Evolutionary conservation across 2,113 vertebrate species (phyloP).

Genomic region (Himantopus leucocephalus): DNA sequence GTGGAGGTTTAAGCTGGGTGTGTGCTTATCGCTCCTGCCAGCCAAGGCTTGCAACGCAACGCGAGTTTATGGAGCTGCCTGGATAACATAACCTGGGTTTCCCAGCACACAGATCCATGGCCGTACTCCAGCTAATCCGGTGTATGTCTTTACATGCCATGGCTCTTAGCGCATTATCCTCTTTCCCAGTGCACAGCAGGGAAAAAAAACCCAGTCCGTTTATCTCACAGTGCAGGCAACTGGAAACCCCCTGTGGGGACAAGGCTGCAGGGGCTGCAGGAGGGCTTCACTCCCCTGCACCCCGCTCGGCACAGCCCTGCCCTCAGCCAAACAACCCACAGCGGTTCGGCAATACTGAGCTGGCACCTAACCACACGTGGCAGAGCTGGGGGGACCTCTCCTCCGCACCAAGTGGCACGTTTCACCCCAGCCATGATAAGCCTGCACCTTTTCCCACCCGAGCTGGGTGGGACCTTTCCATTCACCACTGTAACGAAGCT

Average conservation of each 20-base stretch:
- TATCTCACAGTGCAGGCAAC: background rate
- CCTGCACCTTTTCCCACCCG: background rate
- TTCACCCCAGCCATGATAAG: fast-evolving
- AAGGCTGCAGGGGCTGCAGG: background rate
- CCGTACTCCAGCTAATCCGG: background rate
- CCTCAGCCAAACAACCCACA: background rate
- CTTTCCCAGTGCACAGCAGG: background rate
- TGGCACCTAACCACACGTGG: background rate
- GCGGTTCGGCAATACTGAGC: background rate
- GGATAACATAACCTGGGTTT: background rate
- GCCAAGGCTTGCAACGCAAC: background rate
- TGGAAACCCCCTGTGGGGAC: background rate
- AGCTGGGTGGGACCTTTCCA: background rate
- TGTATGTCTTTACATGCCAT: background rate
- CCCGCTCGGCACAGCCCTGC: background rate
- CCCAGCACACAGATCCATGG: background rate
- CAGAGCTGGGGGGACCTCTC: background rate
- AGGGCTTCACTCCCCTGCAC: background rate
- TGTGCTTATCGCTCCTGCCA: background rate
- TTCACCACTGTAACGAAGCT: background rate
- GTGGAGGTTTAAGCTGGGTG: background rate
- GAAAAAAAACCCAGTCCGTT: background rate
- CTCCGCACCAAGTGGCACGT: background rate
- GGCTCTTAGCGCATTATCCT: background rate
- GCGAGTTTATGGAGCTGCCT: background rate